phyloP scores from a whole-genome alignment of 2,797 vertebrate genomes.

The Dermochelys coriacea region DNA sequence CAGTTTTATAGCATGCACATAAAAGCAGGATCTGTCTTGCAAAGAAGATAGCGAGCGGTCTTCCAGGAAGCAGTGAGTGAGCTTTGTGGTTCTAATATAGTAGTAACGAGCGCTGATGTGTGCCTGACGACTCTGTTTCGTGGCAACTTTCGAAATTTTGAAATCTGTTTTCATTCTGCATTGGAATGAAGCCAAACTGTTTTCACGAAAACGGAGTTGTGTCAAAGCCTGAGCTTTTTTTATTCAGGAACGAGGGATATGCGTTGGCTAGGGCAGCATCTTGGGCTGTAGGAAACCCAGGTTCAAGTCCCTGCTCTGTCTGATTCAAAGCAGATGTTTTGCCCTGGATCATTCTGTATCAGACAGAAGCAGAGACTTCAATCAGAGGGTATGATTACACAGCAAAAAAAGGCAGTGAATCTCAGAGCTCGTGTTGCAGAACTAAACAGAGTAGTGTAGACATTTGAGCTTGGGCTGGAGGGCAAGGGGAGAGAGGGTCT shows the following conservation, averaged over 20 bases:
- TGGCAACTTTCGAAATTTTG: not conserved
- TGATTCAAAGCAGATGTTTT: not conserved
- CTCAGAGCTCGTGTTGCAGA: not conserved
- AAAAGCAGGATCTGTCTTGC: not conserved
- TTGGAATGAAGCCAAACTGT: not conserved
- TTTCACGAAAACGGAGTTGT: not conserved
- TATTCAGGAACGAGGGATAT: not conserved
- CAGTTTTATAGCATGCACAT: not conserved
- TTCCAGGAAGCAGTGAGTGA: not conserved
- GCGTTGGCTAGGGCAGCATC: not conserved
- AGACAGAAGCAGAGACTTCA: not conserved
- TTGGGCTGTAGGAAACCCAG: not conserved
- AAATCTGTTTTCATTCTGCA: not conserved
- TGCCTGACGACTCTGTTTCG: not conserved
- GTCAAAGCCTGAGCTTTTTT: not conserved
- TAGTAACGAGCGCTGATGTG: not conserved
- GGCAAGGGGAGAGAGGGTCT: not conserved
- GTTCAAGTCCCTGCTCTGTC: not conserved
- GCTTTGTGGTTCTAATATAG: not conserved
- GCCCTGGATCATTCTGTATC: not conserved
- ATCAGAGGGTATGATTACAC: not conserved
- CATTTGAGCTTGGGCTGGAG: not conserved
- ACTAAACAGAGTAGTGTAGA: not conserved
- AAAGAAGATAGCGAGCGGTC: not conserved
- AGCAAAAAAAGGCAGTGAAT: not conserved